Evolutionary conservation across 1,140 invertebrate species (phyloP).

Genomic region (Nautilus pompilius): DNA sequence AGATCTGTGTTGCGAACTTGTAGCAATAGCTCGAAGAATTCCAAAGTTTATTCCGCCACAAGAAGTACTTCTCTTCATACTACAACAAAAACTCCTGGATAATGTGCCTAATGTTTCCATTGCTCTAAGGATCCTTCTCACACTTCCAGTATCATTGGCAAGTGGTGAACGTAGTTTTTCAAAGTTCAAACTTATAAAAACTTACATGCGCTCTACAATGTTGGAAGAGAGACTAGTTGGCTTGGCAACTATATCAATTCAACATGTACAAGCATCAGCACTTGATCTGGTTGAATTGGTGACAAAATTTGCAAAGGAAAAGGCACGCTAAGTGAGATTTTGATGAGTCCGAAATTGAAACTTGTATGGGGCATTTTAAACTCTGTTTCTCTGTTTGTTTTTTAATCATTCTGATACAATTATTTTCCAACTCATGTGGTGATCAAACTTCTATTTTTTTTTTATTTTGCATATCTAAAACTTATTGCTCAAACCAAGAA

Average conservation of each 20-base stretch:
- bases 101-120: not conserved
- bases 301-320: too few relatives aligned
- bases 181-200: not conserved
- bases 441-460: too few relatives aligned
- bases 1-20: not conserved
- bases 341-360: too few relatives aligned
- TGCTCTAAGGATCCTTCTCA: not conserved
- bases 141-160: not conserved
- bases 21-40: not conserved
- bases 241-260: not conserved
- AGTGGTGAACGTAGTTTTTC: slow-evolving; percentile 1
- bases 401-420: too few relatives aligned
- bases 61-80: not conserved
- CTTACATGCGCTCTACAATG: not conserved
- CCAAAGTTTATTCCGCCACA: not conserved
- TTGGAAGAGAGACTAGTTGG: not conserved
- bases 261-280: too few relatives aligned
- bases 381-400: too few relatives aligned
- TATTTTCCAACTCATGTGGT: too few relatives aligned
- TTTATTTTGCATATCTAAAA: too few relatives aligned
- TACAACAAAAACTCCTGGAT: not conserved
- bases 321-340: too few relatives aligned
- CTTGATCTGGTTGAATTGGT: too few relatives aligned
- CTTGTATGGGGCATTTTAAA: too few relatives aligned
- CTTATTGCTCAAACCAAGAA: too few relatives aligned